Base-by-base conservation (phyloP, 2,888 invertebrate genomes). In the Cephus spinipes region DNA sequence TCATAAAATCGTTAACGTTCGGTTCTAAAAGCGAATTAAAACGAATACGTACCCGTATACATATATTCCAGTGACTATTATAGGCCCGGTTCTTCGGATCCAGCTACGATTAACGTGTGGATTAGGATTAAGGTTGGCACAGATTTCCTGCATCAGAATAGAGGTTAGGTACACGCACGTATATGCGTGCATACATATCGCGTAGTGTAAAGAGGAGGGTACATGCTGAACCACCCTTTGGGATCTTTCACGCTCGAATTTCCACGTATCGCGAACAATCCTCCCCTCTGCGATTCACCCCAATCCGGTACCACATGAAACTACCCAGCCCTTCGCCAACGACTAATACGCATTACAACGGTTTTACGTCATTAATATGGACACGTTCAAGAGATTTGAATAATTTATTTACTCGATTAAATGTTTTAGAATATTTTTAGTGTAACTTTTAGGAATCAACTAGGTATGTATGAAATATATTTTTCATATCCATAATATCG, bases 51-150 rank as follows among this genome's bases (percentile, higher is more conserved):
- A 23, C 9, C 23, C 40, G 2, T 55, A 9, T 55, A 55, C 55
- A 55, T 55, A 55, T 23, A 55, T 55, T 55, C 23, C 55, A 23
- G 23, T 23, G 9, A 55, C 55, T 55, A 55, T 23, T 23, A 2
- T 15, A 80, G 83, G 83, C 81, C 84, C 81, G 81, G 85, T 83
- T 84, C 80, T 84, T 68, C 77, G 87, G 86, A 87, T 89, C 84
- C 84, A 83, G 84, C 81, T 85, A 83, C 90, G 90, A 90, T 90
- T 90, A 90, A 88, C 90, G 90, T 87, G 85, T 87, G 90, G 90
- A 90, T 90, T 90, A 90, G 90, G 90, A 90, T 90, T 89, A 90
- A 85, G 83, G 82, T 81, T 82, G 81, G 85, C 83, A 81, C 80
- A 85, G 87, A 88, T 88, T 86, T 86, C 80, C 73, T 83, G 80